phyloP scores from a whole-genome alignment of 2,888 invertebrate genomes.

The Synergus itoensis region DNA sequence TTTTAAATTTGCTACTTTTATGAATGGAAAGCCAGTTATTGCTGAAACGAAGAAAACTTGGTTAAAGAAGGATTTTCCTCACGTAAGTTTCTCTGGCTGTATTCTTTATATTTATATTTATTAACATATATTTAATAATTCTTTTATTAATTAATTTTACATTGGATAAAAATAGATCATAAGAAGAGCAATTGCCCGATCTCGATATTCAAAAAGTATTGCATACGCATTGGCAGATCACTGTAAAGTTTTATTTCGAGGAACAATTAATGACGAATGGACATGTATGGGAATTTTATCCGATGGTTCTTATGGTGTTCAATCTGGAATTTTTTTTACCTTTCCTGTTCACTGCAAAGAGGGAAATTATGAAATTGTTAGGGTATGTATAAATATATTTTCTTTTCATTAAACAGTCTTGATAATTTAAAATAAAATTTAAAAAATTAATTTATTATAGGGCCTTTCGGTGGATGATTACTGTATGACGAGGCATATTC shows the following conservation, averaged over 20 bases:
- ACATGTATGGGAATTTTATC: conserved; percentile 58
- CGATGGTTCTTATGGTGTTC: conserved; percentile 55
- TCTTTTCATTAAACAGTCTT: conserved; percentile 17
- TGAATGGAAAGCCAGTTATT: conserved; percentile 33
- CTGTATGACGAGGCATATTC: conserved; percentile 43
- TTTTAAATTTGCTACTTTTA: conserved; percentile 53
- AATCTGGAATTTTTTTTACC: conserved; percentile 54
- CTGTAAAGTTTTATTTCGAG: conserved; percentile 56
- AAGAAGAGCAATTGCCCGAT: conserved; percentile 20
- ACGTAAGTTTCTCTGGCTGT: conserved; percentile 42
- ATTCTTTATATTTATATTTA: neutral
- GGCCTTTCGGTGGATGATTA: conserved; percentile 37
- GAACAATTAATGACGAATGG: conserved; percentile 57
- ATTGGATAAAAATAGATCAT: conserved; percentile 43
- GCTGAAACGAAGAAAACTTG: conserved; percentile 48
- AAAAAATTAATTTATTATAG: neutral
- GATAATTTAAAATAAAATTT: too few relatives aligned
- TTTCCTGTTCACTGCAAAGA: conserved; percentile 56
- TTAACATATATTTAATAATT: neutral
- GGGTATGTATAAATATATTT: conserved; percentile 47
- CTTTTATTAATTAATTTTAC: neutral
- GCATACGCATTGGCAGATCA: conserved; percentile 56
- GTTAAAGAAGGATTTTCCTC: conserved; percentile 51
- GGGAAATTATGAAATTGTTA: conserved; percentile 53
- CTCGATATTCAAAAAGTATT: conserved; percentile 41